Percentiles rank a stretch among this genome's conserved stretches.
Conservation (phyloP, 2,888 invertebrate genomes). For the Aproaerema taeniolella region DNA sequence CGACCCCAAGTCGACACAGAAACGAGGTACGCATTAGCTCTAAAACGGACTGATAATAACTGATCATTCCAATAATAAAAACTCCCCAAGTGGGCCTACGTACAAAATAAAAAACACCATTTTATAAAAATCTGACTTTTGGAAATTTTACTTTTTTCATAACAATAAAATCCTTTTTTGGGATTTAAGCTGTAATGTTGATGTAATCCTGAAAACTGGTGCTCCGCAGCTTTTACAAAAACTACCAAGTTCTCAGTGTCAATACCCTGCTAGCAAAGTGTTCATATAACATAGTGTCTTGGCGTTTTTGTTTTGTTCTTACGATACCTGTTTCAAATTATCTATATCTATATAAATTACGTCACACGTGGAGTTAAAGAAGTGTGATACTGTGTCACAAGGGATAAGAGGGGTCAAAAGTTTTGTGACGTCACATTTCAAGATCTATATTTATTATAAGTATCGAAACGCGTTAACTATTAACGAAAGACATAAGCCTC, state of each 20-base stretch:
- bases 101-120: slow-evolving; percentile 24
- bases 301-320: too few relatives aligned
- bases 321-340: neutral
- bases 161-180: slow-evolving; percentile 18
- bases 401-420: too few relatives aligned
- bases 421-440: too few relatives aligned
- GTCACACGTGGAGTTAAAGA: neutral
- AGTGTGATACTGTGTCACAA: too few relatives aligned
- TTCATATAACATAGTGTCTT: too few relatives aligned
- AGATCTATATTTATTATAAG: too few relatives aligned
- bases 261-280: too few relatives aligned
- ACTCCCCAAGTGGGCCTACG: slow-evolving; percentile 22
- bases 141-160: slow-evolving; percentile 17
- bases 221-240: slow-evolving; percentile 20
- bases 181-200: slow-evolving; percentile 8
- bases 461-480: too few relatives aligned
- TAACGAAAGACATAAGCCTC: too few relatives aligned
- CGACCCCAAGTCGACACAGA: too few relatives aligned
- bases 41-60: slow-evolving; percentile 31
- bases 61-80: slow-evolving; percentile 31
- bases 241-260: too few relatives aligned
- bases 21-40: too few relatives aligned
- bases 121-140: slow-evolving; percentile 22
- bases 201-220: slow-evolving; percentile 24
- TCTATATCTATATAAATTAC: slow-evolving; percentile 1